A percentile compares a stretch with the other conserved stretches of the same genome.
Evolutionary conservation across 1,140 invertebrate species (phyloP).

Genomic region (Brachionus sp.): DNA sequence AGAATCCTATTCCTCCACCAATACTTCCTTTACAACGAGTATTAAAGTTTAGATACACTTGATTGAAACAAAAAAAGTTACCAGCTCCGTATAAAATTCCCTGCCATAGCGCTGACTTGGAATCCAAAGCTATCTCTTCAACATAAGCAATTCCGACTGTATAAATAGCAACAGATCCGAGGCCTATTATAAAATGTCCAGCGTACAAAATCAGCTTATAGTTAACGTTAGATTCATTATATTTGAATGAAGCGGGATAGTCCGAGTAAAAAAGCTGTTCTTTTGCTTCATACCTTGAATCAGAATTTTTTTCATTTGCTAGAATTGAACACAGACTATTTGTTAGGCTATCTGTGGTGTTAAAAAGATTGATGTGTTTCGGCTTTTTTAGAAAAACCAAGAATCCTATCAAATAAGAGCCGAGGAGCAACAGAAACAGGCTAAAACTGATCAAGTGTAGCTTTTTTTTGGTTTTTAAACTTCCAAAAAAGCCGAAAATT

Average conservation of each 20-base stretch:
- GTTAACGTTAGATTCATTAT: neutral
- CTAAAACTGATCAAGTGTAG: neutral
- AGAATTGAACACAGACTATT: neutral
- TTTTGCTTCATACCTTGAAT: neutral
- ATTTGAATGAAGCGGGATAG: neutral
- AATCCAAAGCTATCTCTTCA: neutral
- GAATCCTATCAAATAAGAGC: neutral
- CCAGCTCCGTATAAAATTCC: slow-evolving; percentile 7
- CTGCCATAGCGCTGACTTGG: neutral
- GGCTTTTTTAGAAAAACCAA: neutral
- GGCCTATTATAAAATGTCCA: neutral
- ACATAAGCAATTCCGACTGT: slow-evolving; percentile 36
- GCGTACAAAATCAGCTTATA: neutral
- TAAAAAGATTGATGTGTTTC: neutral
- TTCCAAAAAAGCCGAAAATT: slow-evolving; percentile 13
- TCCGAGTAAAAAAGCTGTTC: neutral
- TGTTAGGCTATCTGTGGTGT: neutral
- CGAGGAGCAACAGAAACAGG: neutral
- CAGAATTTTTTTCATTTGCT: neutral
- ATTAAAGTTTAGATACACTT: neutral
- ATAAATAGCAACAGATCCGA: slow-evolving; percentile 10
- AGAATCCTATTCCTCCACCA: neutral
- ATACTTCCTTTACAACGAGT: neutral
- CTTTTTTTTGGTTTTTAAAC: neutral
- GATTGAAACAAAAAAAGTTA: neutral